Evolutionary conservation across 2,888 invertebrate genomes (phyloP).

Genomic region (Amiota mariae): DNA sequence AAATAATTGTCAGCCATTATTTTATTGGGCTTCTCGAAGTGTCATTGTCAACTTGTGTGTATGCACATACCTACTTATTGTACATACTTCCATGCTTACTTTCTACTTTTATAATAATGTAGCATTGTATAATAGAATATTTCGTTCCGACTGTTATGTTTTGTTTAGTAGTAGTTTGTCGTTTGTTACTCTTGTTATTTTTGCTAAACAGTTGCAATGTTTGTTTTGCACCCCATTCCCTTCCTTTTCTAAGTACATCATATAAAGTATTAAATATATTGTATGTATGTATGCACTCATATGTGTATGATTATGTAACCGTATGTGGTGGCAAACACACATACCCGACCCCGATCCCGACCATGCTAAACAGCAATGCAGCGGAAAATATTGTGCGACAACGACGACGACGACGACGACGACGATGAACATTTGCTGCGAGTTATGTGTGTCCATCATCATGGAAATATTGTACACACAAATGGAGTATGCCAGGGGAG

Average conservation of each 20-base stretch:
- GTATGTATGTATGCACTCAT: too few species aligned
- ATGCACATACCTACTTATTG: neutral
- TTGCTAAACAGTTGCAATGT: conserved; percentile 30
- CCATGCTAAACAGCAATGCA: neutral
- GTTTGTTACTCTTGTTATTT: conserved; percentile 15
- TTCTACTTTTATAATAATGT: conserved; percentile 1
- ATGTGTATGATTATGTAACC: too few species aligned
- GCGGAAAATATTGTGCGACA: conserved; percentile 9
- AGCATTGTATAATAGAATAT: neutral
- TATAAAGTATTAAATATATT: too few species aligned
- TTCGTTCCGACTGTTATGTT: neutral
- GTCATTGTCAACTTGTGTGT: conserved; percentile 25
- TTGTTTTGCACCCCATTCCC: conserved; percentile 29
- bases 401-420: too few species aligned
- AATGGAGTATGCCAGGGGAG: conserved; percentile 16
- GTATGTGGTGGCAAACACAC: too few species aligned
- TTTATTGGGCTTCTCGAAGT: conserved; percentile 58
- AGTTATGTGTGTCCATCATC: conserved; percentile 19
- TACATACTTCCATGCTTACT: neutral
- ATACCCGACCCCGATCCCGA: neutral
- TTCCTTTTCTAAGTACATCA: neutral
- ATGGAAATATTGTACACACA: conserved; percentile 39
- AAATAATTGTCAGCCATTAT: conserved; percentile 65
- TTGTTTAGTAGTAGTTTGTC: conserved; percentile 20
- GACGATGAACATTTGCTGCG: conserved; percentile 29